Percentiles rank a stretch among this genome's conserved stretches.
phyloP scores from a whole-genome alignment of 2,113 vertebrate species.

The Parotia lawesii region DNA sequence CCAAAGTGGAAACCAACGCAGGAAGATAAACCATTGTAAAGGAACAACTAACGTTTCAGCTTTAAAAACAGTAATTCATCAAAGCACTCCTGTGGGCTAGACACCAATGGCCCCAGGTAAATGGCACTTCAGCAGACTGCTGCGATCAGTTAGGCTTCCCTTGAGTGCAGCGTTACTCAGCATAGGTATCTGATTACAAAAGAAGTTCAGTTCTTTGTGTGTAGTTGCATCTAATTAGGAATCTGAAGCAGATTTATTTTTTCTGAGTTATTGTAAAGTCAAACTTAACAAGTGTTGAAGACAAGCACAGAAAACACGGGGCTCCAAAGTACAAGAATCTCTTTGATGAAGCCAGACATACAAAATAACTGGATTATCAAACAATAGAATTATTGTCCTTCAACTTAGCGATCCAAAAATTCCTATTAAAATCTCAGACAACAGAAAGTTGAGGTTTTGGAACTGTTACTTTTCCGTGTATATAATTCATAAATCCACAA shows the following conservation, averaged over 20 bases:
- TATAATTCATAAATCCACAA: not conserved
- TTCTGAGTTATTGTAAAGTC: conserved; percentile 47
- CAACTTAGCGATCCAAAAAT: not conserved
- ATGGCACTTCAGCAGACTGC: not conserved
- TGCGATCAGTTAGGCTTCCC: not conserved
- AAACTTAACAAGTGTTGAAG: conserved; percentile 54
- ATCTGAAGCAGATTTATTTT: conserved; percentile 24
- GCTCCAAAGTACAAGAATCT: conserved; percentile 46
- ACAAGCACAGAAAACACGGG: conserved; percentile 6
- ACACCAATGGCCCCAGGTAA: not conserved
- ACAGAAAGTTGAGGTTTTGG: not conserved
- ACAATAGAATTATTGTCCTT: conserved; percentile 55
- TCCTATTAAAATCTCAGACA: conserved; percentile 5
- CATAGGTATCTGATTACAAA: conserved; percentile 22
- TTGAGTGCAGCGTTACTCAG: not conserved
- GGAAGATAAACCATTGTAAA: conserved; percentile 9
- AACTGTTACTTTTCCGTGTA: not conserved
- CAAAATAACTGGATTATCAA: conserved; percentile 35
- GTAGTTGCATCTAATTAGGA: not conserved
- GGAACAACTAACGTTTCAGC: not conserved
- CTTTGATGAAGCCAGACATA: conserved; percentile 52
- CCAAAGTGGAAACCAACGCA: not conserved
- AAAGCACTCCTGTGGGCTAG: not conserved
- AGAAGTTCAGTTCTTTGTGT: conserved; percentile 1
- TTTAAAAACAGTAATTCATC: not conserved